Evolutionary conservation across 2,888 invertebrate species (phyloP).

Genomic region (Diaphora mendica): DNA sequence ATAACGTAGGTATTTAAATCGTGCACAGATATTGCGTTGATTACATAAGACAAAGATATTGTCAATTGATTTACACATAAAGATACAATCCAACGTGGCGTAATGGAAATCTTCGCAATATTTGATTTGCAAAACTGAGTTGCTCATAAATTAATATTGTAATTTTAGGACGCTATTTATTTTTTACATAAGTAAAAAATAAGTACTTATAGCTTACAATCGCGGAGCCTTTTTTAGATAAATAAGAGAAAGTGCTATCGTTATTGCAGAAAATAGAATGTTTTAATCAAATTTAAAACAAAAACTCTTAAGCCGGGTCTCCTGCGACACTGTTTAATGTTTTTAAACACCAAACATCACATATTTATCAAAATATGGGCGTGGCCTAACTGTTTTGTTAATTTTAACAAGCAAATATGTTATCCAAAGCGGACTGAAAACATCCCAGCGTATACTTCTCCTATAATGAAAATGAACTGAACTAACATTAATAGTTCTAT

Average conservation of each 20-base stretch:
- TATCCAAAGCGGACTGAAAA: too few species aligned
- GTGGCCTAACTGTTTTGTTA: too few species aligned
- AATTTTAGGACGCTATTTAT: not conserved
- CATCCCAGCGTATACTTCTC: too few species aligned
- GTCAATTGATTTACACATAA: slow-evolving; percentile 36
- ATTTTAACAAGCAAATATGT: too few species aligned
- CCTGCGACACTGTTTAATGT: too few species aligned
- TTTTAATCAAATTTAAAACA: not conserved
- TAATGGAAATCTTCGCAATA: slow-evolving; percentile 32
- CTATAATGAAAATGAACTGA: too few species aligned
- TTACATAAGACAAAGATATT: slow-evolving; percentile 32
- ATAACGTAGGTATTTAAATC: not conserved
- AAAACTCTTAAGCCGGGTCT: too few species aligned
- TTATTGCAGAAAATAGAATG: not conserved
- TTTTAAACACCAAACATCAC: too few species aligned
- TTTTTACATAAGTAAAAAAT: not conserved
- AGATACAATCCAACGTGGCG: slow-evolving; percentile 28
- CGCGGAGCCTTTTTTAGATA: not conserved
- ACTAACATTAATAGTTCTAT: too few species aligned
- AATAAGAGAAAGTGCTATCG: not conserved
- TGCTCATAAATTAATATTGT: not conserved
- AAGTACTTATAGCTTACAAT: not conserved
- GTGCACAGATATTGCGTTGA: slow-evolving; percentile 1
- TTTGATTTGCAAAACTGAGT: slow-evolving; percentile 22
- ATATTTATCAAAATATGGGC: too few species aligned